A percentile compares a stretch with the other conserved stretches of the same genome.
phyloP scores from a whole-genome alignment of 2,888 invertebrate species.

The Eilema caniola region DNA sequence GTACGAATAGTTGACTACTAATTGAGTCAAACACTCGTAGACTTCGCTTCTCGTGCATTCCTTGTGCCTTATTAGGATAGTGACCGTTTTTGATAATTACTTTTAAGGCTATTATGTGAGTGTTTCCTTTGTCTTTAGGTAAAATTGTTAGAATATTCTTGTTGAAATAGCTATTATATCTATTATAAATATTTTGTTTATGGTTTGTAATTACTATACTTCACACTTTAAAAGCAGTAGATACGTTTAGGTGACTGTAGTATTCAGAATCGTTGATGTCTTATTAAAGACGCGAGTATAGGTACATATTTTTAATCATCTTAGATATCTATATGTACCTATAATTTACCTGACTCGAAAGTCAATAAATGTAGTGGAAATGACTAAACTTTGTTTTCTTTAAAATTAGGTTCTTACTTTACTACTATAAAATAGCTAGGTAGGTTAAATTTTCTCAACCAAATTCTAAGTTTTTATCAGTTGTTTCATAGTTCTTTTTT shows the following conservation, averaged over 20 bases:
- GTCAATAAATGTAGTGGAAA: background rate
- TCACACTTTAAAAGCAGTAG: background rate
- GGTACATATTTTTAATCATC: too few relatives aligned
- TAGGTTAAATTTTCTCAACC: background rate
- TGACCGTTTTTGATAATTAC: constrained; percentile 10
- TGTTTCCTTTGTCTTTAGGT: background rate
- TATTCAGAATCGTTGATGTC: background rate
- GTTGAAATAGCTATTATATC: background rate
- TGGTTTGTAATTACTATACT: background rate
- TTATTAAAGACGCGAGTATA: background rate
- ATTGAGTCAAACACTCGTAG: constrained; percentile 48
- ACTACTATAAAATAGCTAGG: background rate
- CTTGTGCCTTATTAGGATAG: constrained; percentile 76
- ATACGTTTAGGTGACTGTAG: background rate
- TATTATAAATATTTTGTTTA: background rate
- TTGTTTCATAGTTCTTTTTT: too few relatives aligned
- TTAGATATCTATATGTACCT: too few relatives aligned
- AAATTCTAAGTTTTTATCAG: background rate
- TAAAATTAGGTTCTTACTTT: background rate
- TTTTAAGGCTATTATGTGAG: background rate
- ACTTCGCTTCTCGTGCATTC: constrained; percentile 79
- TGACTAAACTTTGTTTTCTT: background rate
- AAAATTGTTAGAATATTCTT: background rate
- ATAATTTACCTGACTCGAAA: background rate
- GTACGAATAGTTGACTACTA: constrained; percentile 25